phyloP scores from a whole-genome alignment of 2,113 vertebrate genomes.

The Mixornis gularis region DNA sequence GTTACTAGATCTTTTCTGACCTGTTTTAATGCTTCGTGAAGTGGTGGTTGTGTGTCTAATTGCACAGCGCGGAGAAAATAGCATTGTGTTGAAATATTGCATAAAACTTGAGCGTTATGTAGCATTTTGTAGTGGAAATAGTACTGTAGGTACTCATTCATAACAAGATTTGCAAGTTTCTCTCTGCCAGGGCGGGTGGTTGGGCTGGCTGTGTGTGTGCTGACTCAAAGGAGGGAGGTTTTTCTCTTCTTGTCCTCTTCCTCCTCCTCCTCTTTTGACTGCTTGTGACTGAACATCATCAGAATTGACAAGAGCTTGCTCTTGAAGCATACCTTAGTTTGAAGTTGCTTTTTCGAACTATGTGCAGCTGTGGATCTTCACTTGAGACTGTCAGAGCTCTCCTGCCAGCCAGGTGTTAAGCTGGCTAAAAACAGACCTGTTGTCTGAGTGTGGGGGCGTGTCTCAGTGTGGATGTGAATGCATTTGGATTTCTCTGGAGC shows the following conservation, averaged over 20 bases:
- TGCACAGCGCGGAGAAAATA: not conserved
- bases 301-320: not conserved
- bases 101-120: not conserved
- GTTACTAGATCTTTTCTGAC: not conserved
- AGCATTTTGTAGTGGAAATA: not conserved
- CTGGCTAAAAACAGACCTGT: not conserved
- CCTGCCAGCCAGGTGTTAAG: not conserved
- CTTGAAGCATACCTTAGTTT: not conserved
- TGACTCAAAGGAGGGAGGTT: slow-evolving; percentile 10
- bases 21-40: not conserved
- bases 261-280: not conserved
- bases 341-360: not conserved
- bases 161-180: slow-evolving; percentile 34
- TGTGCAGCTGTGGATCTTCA: not conserved
- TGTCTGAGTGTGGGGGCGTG: fast-evolving
- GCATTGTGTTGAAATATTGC: not conserved
- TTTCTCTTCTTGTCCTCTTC: not conserved
- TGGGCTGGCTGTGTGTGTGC: not conserved
- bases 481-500: not conserved
- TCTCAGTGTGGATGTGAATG: not conserved
- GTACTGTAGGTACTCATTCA: not conserved
- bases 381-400: not conserved
- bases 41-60: not conserved
- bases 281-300: not conserved
- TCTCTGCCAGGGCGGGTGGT: not conserved